Evolutionary conservation across 2,113 vertebrate genomes (phyloP), one percentile per base, ranked within the genome.

Genomic region (Amazona vittata): DNA sequence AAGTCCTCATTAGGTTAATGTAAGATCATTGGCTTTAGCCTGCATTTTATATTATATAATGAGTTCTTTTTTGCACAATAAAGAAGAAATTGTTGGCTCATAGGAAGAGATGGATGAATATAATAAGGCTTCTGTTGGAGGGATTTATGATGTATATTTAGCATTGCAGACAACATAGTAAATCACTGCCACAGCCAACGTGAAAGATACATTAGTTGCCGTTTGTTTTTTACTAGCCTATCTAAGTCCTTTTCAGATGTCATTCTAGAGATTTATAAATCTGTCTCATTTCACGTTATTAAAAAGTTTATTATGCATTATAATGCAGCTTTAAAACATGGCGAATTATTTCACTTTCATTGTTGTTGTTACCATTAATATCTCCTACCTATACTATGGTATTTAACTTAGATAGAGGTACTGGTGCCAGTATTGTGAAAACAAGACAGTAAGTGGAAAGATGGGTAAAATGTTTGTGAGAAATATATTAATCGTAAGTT

Each of bases 121-220:
- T 96, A 98, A 97, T 98, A 96, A 97, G 62, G 11, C 59, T 97
- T 95, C 94, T 97, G 86, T 79, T 97, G 95, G 95, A 97, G 96
- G 97, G 97, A 98, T 98, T 98, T 98, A 98, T 98, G 98, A 96
- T 97, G 75, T 97, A 93, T 98, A 97, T 97, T 98, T 98, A 98
- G 97, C 90, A 90, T 97, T 62, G 73, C 71, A 97, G 98, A 98
- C 97, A 98, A 97, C 93, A 92, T 31, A 94, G 97, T 98, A 97
- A 96, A 98, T 98, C 98, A 98, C 84, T 98, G 97, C 90, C 97
- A 97, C 47, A 79, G 86, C 85, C 94, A 97, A 96, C 26, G 62
- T 97, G 93, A 97, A 97, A 97, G 98, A 97, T 97, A 86, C 89
- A 94, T 98, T 97, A 95, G 91, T 95, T 96, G 96, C 80, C 96